A percentile compares a stretch with the other conserved stretches of the same genome.
phyloP scores from a whole-genome alignment of 92 coral and sea anemone species.

The Porites cylindrica region DNA sequence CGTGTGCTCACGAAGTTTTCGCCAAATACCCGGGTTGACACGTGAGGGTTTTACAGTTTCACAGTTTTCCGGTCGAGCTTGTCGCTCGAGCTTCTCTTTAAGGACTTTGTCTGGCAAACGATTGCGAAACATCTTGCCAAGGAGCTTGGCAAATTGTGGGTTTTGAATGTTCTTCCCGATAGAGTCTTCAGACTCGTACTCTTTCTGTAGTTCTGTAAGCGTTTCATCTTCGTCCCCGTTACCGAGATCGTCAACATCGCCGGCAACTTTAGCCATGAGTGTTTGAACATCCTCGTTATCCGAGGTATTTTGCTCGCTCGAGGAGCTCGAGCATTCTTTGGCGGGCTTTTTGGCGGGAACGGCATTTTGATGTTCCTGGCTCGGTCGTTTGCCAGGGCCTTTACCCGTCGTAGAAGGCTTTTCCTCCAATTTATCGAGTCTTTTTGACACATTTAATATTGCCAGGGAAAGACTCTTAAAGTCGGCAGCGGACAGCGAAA shows the following conservation, averaged over 20 bases:
- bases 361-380: too few relatives aligned
- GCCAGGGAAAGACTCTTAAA: too few relatives aligned
- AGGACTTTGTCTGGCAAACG: slow-evolving; percentile 59
- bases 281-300: slow-evolving; percentile 10
- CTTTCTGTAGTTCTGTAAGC: not conserved
- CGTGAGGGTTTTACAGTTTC: not conserved
- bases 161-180: slow-evolving; percentile 35
- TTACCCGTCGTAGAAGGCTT: too few relatives aligned
- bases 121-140: slow-evolving; percentile 61
- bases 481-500: too few relatives aligned
- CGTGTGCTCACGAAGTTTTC: slow-evolving; percentile 7
- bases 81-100: slow-evolving; percentile 70
- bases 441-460: too few relatives aligned
- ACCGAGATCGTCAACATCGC: slow-evolving; percentile 20
- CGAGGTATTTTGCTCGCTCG: slow-evolving; percentile 4
- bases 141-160: slow-evolving; percentile 41
- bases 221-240: slow-evolving; percentile 12
- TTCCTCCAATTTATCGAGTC: too few relatives aligned
- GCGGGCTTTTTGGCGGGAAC: slow-evolving; percentile 63
- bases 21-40: slow-evolving; percentile 27
- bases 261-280: not conserved
- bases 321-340: not conserved
- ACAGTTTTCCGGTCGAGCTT: slow-evolving; percentile 69
- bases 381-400: too few relatives aligned
- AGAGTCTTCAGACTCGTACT: slow-evolving; percentile 40